Evolutionary conservation across 2,888 invertebrate genomes (phyloP).

Genomic region (Danaus chrysippus): DNA sequence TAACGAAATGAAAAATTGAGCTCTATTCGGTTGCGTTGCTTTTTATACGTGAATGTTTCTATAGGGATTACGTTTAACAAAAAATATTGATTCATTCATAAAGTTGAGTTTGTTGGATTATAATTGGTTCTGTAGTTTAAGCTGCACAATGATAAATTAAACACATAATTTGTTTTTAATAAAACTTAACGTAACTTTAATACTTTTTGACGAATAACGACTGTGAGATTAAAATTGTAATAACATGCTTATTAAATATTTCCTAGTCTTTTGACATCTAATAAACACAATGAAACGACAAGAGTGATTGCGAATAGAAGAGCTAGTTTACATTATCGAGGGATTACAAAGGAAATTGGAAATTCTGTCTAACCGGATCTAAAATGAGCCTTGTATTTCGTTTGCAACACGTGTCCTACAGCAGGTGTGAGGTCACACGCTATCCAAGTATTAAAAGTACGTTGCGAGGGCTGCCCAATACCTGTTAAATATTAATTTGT

Average conservation of each 20-base stretch:
- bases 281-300: background rate
- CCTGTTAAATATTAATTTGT: slow-evolving; percentile 58
- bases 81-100: background rate
- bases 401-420: slow-evolving; percentile 18
- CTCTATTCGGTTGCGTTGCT: slow-evolving; percentile 41
- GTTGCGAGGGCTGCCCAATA: slow-evolving; percentile 48
- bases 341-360: slow-evolving; percentile 1
- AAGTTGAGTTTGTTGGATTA: background rate
- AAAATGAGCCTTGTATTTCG: slow-evolving; percentile 12
- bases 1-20: slow-evolving; percentile 57
- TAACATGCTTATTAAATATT: too few species aligned
- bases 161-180: too few species aligned
- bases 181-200: too few species aligned
- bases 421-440: slow-evolving; percentile 58
- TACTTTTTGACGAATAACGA: too few species aligned
- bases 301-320: background rate
- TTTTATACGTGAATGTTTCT: slow-evolving; percentile 2
- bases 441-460: slow-evolving; percentile 51
- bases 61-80: background rate
- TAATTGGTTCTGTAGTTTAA: too few species aligned
- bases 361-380: background rate
- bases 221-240: too few species aligned
- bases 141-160: too few species aligned
- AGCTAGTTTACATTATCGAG: background rate
- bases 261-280: too few species aligned